These are phyloP conservation scores for Ranitomeya variabilis DNA, from an alignment of 2,113 vertebrate species.

Conservation along the genomic window DNA sequence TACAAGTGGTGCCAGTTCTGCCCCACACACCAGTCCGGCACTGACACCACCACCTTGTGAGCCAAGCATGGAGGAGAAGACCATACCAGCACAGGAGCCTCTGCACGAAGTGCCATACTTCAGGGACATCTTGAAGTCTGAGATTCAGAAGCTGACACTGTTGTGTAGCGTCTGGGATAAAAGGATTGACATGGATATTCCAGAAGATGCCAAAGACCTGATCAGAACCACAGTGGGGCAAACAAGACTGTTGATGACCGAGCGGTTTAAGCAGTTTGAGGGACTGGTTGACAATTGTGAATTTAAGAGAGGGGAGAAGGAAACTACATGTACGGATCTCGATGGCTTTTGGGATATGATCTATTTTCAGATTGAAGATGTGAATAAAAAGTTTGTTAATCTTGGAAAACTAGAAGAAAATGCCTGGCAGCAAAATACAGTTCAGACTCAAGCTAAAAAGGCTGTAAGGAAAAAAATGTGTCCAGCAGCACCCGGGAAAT, in stretches of 20 bases:
- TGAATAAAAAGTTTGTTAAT: conserved; percentile 84
- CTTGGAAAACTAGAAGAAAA: conserved; percentile 80
- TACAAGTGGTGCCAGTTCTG: not conserved
- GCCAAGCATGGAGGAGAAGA: conserved; percentile 2
- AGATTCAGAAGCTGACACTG: conserved; percentile 74
- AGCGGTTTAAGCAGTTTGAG: conserved; percentile 90
- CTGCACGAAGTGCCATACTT: conserved; percentile 74
- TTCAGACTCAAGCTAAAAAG: conserved; percentile 64
- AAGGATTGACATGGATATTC: conserved; percentile 81
- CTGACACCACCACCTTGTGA: not conserved
- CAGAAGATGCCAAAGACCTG: conserved; percentile 87
- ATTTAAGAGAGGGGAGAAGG: conserved; percentile 82
- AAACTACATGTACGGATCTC: conserved; percentile 86
- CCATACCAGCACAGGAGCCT: conserved; percentile 6
- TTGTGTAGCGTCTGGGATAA: conserved; percentile 79
- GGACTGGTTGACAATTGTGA: conserved; percentile 92
- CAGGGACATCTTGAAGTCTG: conserved; percentile 75
- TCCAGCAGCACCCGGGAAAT: conserved; percentile 62
- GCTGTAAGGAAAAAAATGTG: conserved; percentile 75
- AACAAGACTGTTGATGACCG: conserved; percentile 85
- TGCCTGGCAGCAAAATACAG: conserved; percentile 75
- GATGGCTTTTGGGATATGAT: conserved; percentile 99
- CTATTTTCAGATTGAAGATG: conserved; percentile 86
- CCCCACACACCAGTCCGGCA: not conserved
- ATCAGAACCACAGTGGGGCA: conserved; percentile 87